Percentiles rank a stretch among this genome's conserved stretches.
Evolutionary conservation across 2,797 vertebrate genomes (phyloP).

Genomic region (Triplophysa yarkandensis): DNA sequence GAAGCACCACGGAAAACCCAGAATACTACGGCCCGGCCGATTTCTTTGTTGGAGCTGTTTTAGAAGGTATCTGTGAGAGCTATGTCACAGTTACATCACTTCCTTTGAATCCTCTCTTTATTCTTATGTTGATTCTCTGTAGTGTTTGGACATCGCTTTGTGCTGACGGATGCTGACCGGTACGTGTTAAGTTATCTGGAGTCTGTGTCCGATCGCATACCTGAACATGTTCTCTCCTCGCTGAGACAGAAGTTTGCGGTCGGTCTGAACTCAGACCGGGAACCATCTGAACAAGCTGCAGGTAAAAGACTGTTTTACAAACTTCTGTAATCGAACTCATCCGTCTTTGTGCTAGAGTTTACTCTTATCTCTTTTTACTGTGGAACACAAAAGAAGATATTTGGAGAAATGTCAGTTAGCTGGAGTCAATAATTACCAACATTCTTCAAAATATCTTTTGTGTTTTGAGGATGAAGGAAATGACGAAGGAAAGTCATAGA

Average conservation of each 20-base stretch:
- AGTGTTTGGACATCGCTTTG: slow-evolving; percentile 88
- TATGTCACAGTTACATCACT: not conserved
- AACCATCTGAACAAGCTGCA: slow-evolving; percentile 15
- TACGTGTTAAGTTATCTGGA: slow-evolving; percentile 87
- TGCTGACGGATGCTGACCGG: slow-evolving; percentile 81
- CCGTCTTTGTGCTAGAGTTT: too few species aligned
- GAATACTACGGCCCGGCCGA: slow-evolving; percentile 85
- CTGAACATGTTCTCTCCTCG: slow-evolving; percentile 76
- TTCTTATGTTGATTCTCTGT: not conserved
- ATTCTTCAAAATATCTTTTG: too few species aligned
- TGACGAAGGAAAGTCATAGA: too few species aligned
- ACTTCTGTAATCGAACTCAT: not conserved
- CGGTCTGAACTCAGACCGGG: not conserved
- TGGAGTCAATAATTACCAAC: too few species aligned
- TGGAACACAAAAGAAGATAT: too few species aligned
- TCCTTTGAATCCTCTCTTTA: not conserved
- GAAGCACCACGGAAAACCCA: slow-evolving; percentile 74
- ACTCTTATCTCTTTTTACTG: too few species aligned
- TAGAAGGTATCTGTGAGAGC: slow-evolving; percentile 79
- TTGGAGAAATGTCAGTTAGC: too few species aligned
- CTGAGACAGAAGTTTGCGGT: slow-evolving; percentile 65
- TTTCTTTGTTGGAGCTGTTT: slow-evolving; percentile 82
- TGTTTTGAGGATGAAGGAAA: too few species aligned
- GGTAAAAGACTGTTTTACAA: slow-evolving; percentile 25
- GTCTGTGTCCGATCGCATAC: slow-evolving; percentile 73